These are phyloP conservation scores for Temnopleurus reevesii DNA, from an alignment of 53 echinoderm and acorn worm genomes.

Conservation along the genomic window DNA sequence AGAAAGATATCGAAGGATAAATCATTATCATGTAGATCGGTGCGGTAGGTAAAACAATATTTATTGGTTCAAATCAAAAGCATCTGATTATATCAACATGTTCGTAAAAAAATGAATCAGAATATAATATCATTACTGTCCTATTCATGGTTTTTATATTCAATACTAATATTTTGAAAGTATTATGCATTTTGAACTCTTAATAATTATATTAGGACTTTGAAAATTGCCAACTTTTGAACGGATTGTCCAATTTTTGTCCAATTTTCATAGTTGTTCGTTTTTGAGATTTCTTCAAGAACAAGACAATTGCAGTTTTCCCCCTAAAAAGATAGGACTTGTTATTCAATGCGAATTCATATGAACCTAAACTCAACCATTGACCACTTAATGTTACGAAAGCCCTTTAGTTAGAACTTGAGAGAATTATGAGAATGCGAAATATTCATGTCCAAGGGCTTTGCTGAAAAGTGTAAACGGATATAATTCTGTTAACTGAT, in stretches of 20 bases:
- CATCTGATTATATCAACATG: background rate
- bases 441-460: background rate
- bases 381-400: background rate
- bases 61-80: background rate
- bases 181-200: too few species aligned
- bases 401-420: background rate
- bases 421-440: too few species aligned
- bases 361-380: background rate
- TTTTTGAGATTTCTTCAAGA: background rate
- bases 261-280: too few species aligned
- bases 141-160: too few species aligned
- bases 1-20: background rate
- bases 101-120: background rate
- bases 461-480: background rate
- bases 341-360: background rate
- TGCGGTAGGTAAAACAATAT: background rate
- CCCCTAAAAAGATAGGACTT: too few species aligned
- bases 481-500: conserved; percentile 13
- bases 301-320: background rate
- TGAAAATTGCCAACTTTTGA: too few species aligned
- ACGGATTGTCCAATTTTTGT: too few species aligned
- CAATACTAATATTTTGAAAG: background rate
- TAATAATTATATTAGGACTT: too few species aligned
- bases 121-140: too few species aligned
- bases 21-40: background rate